Evolutionary conservation across 2,113 vertebrate genomes (phyloP), one percentile per base, ranked within the genome.

Genomic region (Peromyscus polionotus): DNA sequence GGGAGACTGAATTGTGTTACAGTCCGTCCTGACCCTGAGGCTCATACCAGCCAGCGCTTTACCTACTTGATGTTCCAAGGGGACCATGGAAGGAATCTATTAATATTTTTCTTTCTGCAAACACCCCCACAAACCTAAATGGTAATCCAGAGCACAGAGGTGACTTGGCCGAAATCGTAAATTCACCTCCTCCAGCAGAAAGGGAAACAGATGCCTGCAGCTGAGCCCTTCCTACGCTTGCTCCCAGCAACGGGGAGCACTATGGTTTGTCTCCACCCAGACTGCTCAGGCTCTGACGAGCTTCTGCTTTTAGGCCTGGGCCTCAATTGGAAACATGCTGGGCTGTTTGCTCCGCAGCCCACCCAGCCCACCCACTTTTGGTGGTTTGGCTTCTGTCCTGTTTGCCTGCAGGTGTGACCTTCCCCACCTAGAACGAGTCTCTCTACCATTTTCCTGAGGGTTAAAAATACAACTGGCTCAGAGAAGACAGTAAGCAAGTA

Each of bases 381-480:
- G 98, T 98, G 98, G 98, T 98, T 98, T 99, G 98, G 98, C 97
- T 96, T 97, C 98, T 96, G 65, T 95, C 59, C 63, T 95, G 73
- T 97, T 97, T 94, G 95, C 98, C 97, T 98, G 98, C 98, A 98
- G 98, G 98, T 99, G 98, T 98, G 98, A 94, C 97, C 97, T 98
- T 96, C 97, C 91, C 97, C 92, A 83, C 94, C 96, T 98, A 93
- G 98, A 98, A 97, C 79, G 92, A 97, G 97, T 97, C 97, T 96
- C 94, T 97, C 84, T 77, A 36, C 57, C 9, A 0, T 97, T 98
- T 98, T 96, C 96, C 84, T 96, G 45, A 70, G 93, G 73, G 97
- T 96, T 97, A 97, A 97, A 98, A 97, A 98, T 97, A 97, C 31
- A 63, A 59, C 68, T 51, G 87, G 22, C 95, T 96, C 28, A 72